These are phyloP conservation scores for Clunio marinus DNA, from an alignment of 2,888 invertebrate species.

Conservation along the genomic window DNA sequence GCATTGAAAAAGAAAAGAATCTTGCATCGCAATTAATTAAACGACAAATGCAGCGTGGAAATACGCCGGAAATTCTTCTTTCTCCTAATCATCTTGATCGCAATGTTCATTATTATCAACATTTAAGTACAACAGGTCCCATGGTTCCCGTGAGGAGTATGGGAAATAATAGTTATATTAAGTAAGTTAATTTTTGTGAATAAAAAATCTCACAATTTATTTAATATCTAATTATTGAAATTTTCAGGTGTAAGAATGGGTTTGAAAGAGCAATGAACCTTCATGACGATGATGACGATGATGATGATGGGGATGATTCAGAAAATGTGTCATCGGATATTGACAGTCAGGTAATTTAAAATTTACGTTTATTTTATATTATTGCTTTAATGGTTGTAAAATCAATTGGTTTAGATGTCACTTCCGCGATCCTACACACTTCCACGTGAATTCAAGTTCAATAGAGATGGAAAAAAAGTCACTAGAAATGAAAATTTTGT, in stretches of 20 bases:
- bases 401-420: constrained; percentile 59
- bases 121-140: constrained; percentile 52
- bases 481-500: constrained; percentile 65
- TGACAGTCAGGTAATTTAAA: constrained; percentile 62
- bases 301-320: constrained; percentile 3
- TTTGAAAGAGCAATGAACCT: constrained; percentile 21
- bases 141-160: constrained; percentile 44
- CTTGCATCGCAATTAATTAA: constrained; percentile 41
- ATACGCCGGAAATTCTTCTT: constrained; percentile 73
- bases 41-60: constrained; percentile 56
- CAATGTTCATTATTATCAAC: constrained; percentile 23
- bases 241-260: constrained; percentile 13
- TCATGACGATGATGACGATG: not conserved
- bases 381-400: not conserved
- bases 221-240: not conserved
- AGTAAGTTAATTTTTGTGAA: not conserved
- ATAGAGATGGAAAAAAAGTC: constrained; percentile 58
- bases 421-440: constrained; percentile 79
- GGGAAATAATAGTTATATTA: constrained; percentile 20
- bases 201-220: not conserved
- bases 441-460: constrained; percentile 80
- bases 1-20: constrained; percentile 34
- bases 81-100: constrained; percentile 66
- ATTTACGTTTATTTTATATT: not conserved
- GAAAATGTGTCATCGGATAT: constrained; percentile 59